Evolutionary conservation across 2,888 invertebrate species (phyloP).

Genomic region (Oscheius sp.): DNA sequence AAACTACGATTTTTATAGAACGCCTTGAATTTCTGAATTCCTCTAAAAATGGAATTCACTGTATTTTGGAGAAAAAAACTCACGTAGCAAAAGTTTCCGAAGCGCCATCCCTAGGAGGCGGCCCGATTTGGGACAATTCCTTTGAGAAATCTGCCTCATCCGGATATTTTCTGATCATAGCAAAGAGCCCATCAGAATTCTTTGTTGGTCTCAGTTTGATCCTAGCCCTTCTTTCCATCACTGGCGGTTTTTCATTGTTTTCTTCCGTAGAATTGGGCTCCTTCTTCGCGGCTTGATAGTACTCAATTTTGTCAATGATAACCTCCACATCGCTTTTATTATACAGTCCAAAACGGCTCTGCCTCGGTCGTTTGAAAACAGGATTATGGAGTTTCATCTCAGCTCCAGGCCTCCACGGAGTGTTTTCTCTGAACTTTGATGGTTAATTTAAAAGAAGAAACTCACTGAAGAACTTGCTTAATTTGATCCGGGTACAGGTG

Average conservation of each 20-base stretch:
- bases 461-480: too few relatives aligned
- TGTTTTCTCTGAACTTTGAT: background rate
- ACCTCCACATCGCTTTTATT: background rate
- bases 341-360: background rate
- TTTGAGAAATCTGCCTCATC: background rate
- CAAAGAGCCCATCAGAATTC: background rate
- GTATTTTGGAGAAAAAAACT: too few relatives aligned
- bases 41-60: too few relatives aligned
- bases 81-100: too few relatives aligned
- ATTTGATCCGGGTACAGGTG: too few relatives aligned
- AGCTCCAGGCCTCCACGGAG: background rate
- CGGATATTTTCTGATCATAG: background rate
- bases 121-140: background rate
- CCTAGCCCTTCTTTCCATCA: too few relatives aligned
- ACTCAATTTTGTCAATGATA: background rate
- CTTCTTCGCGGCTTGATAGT: too few relatives aligned
- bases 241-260: too few relatives aligned
- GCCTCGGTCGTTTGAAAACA: background rate
- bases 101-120: background rate
- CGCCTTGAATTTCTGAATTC: too few relatives aligned
- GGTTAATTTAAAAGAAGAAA: too few relatives aligned
- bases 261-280: background rate
- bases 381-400: background rate
- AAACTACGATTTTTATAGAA: too few relatives aligned
- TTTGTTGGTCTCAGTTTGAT: background rate